Base-by-base conservation (phyloP, 2,888 invertebrate species). In the Cosmia pyralina region DNA sequence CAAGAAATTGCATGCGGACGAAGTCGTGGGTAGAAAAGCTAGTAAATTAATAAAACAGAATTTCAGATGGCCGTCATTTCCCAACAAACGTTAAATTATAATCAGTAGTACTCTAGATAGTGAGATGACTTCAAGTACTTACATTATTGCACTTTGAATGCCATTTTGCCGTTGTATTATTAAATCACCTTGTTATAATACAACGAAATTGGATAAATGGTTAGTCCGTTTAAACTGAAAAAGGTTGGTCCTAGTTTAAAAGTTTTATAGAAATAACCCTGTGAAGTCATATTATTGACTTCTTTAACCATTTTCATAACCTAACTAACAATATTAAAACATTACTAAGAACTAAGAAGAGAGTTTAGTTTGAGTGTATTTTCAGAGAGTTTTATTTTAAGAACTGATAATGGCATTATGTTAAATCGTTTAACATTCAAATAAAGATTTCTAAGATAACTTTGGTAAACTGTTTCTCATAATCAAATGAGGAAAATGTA, bases 341-440 rank as follows among this genome's bases (percentile, higher is more conserved):
- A 63, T 10, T 38, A 66, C 44, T n/a, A n/a, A n/a, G n/a, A n/a
- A n/a, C n/a, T n/a, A n/a, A n/a, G n/a, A n/a, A n/a, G n/a, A n/a
- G n/a, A n/a, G n/a, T n/a, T n/a, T n/a, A n/a, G n/a, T n/a, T n/a
- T n/a, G n/a, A n/a, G n/a, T n/a, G n/a, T n/a, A n/a, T n/a, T n/a
- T n/a, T n/a, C n/a, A n/a, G n/a, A n/a, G n/a, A n/a, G n/a, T n/a
- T n/a, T n/a, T n/a, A 52, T 52, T 59, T 28, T 17, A 19, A 15
- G 58, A 72, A 69, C 17, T n/a, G n/a, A 60, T 53, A 50, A 22
- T 3, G 19, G 2, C 11, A 52, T 59, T 50, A 50, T 71, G 28
- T 5, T 28, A 28, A 67, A 50, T 48, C 8, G 69, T 19, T 59
- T 46, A 59, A 69, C 28, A 34, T 50, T 34, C 15, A 52, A 55